Base-by-base conservation (phyloP, 2,888 invertebrate species). In the Stenodema calcarata region DNA sequence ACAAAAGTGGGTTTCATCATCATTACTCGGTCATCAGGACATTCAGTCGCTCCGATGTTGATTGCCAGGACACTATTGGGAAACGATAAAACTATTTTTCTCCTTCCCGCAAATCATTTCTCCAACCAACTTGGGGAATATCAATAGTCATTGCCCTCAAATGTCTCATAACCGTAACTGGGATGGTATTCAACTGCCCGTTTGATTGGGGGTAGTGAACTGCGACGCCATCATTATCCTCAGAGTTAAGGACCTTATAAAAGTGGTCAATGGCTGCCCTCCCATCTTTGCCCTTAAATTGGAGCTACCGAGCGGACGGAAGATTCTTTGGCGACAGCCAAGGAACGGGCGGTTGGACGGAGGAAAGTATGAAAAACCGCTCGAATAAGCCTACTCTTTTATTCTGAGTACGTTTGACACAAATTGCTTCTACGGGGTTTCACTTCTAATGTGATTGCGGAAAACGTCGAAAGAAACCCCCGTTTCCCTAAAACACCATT, bases 151-250 rank as follows among this genome's bases (percentile, higher is more conserved):
- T 16, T 73, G 73, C 30, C 18, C 41, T 73, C 16, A 35, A 73
- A 73, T 41, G n/a, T 73, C 62, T 62, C 18, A 28, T 35, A 6
- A n/a, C 73, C 35, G 4, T 35, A 30, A 41, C 73, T 35, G 73
- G 73, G 35, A 30, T 30, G 73, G 73, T 73, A 73, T 73, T 41
- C 41, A 41, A 18, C 41, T 73, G 73, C n/a, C 73, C 73, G 73
- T 41, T 73, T 35, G 73, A 73, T 73, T 73, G 73, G 73, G 73
- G 73, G 73, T 35, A 73, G 73, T 73, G 73, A 73, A 73, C 73
- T 73, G 73, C 18, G 41, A 73, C 3, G 30, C 35, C 73, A 30
- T 73, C 73, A 73, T 73, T 73, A 73, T 41, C 35, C 73, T 41
- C n/a, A 9, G 35, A 73, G 62, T 30, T 35, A 73, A 73, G 30